phyloP scores from a whole-genome alignment of 2,888 invertebrate species.

The Anaspis maculata region DNA sequence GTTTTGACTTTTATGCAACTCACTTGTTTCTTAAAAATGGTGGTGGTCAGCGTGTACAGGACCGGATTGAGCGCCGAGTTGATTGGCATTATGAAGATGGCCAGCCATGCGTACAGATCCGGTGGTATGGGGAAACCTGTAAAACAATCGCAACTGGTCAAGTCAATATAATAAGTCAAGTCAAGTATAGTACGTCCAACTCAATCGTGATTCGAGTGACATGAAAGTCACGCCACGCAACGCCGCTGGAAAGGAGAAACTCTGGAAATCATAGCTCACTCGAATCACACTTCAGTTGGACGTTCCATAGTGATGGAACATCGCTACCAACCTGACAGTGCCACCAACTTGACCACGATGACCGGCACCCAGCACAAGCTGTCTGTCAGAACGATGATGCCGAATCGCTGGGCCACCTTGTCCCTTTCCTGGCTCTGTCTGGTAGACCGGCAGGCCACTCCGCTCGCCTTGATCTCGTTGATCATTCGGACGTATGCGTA shows the following conservation, averaged over 20 bases:
- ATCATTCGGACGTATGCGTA: slow-evolving; percentile 52
- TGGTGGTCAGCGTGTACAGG: slow-evolving; percentile 54
- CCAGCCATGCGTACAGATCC: slow-evolving; percentile 52
- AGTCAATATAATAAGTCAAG: too few relatives aligned
- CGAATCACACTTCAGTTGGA: too few relatives aligned
- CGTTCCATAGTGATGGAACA: too few relatives aligned
- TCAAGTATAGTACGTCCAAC: too few relatives aligned
- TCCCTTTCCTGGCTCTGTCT: slow-evolving; percentile 49
- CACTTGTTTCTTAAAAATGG: slow-evolving; percentile 51
- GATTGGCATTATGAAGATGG: slow-evolving; percentile 52
- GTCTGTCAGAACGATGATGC: slow-evolving; percentile 52
- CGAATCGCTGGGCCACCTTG: slow-evolving; percentile 50
- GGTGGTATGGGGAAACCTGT: slow-evolving; percentile 47
- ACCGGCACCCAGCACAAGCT: slow-evolving; percentile 55
- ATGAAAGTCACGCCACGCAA: too few relatives aligned
- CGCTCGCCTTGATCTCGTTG: slow-evolving; percentile 48
- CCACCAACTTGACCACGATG: slow-evolving; percentile 48
- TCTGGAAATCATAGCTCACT: too few relatives aligned
- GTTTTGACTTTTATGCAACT: too few relatives aligned
- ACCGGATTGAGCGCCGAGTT: slow-evolving; percentile 55
- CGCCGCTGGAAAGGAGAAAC: too few relatives aligned
- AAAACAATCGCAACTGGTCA: too few relatives aligned
- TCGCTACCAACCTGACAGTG: slow-evolving; percentile 46
- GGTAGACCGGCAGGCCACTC: slow-evolving; percentile 50
- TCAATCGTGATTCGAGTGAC: too few relatives aligned